Conservation (phyloP, 1,140 invertebrate genomes). For the Aradophagus sp. region DNA sequence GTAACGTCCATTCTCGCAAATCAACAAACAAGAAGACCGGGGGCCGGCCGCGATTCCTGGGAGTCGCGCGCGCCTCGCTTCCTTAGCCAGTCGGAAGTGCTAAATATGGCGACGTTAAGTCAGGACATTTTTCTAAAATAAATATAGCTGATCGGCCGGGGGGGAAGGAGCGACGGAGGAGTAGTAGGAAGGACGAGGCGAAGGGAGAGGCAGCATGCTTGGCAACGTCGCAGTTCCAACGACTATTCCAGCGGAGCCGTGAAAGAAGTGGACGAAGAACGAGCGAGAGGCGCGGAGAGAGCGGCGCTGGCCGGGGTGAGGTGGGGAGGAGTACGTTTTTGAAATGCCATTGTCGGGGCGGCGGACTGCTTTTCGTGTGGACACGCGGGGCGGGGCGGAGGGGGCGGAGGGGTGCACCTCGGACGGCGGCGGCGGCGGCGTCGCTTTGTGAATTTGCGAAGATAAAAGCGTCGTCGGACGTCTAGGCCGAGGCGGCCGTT, state of each 20-base stretch:
- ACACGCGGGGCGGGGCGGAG: slow-evolving; percentile 3
- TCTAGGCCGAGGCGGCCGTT: slow-evolving; percentile 59
- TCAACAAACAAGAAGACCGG: slow-evolving; percentile 8
- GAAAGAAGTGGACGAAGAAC: slow-evolving; percentile 13
- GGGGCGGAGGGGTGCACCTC: slow-evolving; percentile 33
- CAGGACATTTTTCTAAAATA: slow-evolving; percentile 51
- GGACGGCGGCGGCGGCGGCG: slow-evolving; percentile 16
- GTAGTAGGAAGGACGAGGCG: slow-evolving; percentile 37
- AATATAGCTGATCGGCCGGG: slow-evolving; percentile 4
- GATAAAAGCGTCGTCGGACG: slow-evolving; percentile 63
- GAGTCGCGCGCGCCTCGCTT: not conserved
- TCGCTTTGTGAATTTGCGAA: slow-evolving; percentile 46
- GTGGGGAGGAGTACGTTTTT: slow-evolving; percentile 8
- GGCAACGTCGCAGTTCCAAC: slow-evolving; percentile 59
- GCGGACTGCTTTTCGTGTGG: slow-evolving; percentile 6
- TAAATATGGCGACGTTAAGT: slow-evolving; percentile 43
- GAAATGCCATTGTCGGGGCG: slow-evolving; percentile 15
- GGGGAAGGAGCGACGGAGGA: too few relatives aligned
- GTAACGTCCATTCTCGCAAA: slow-evolving; percentile 11
- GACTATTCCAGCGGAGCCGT: slow-evolving; percentile 54
- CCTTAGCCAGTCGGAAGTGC: slow-evolving; percentile 26
- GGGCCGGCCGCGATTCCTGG: not conserved
- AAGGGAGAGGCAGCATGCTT: slow-evolving; percentile 30
- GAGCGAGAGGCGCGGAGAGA: slow-evolving; percentile 3
- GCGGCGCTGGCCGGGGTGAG: not conserved